Evolutionary conservation across 37 sponge, comb jelly and placozoan species (phyloP), one percentile per base, ranked within the genome.

Genomic region (Halichondria panicea): DNA sequence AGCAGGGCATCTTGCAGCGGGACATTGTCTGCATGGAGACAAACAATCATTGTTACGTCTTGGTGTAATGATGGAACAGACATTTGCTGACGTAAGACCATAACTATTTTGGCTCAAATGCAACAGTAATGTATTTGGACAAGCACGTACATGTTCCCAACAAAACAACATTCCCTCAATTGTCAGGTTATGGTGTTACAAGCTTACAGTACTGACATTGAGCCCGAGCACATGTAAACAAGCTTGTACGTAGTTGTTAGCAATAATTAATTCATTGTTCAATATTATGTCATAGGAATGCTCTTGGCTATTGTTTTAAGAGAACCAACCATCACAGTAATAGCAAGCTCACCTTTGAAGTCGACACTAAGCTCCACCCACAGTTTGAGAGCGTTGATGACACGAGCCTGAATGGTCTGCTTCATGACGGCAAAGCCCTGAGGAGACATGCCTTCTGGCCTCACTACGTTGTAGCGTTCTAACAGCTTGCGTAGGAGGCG

Each of bases 311-410:
- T 15, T 48, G 52, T 48, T 48, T 48, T 15, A 48, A 15, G 15
- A 15, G 52, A 18, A 48, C 52, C 15, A 48, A 15, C 15, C 11
- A 48, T 15, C 62, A 60, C 62, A 18, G n/a, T n/a, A n/a, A n/a
- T n/a, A n/a, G n/a, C n/a, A n/a, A n/a, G 22, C 37, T 34, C 75
- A 90, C 85, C 85, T 80, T 78, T 79, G 69, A 96, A 96, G 46
- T 96, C 97, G 24, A 83, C 79, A 64, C 93, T 88, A 33, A 81
- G 75, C 19, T 90, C 93, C 32, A 96, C 82, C 97, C 97, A 96
- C 46, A 96, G 63, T 46, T 76, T 87, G 55, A 96, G 74, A 41
- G 93, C 91, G 69, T 96, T 96, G 81, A 96, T 93, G 28, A 93
- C 93, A 25, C 97, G 76, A 22, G 83, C 85, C 70, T 96, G 97